Conservation (phyloP, 2,797 vertebrate species). For the Champsocephalus gunnari region DNA sequence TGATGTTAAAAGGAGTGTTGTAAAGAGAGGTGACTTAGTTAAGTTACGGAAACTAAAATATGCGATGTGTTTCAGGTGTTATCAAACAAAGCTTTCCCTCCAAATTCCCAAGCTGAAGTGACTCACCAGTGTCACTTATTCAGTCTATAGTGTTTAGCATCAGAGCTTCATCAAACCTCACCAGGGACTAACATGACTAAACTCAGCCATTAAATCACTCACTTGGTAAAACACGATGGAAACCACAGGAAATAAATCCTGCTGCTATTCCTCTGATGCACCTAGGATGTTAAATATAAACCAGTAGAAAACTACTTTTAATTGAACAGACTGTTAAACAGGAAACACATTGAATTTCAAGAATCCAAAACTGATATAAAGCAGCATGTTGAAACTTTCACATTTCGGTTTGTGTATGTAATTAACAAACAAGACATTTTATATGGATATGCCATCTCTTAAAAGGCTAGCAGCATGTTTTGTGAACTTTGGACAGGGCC, state of each 20-base stretch:
- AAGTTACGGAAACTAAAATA: background rate
- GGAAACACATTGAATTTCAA: background rate
- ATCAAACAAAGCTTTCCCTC: too few species aligned
- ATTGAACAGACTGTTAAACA: background rate
- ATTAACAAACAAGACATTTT: background rate
- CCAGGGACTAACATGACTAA: background rate
- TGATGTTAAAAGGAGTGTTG: background rate
- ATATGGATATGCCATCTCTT: too few species aligned
- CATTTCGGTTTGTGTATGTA: background rate
- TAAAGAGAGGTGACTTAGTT: background rate
- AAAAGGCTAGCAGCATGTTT: too few species aligned
- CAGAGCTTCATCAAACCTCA: background rate
- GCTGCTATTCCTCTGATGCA: background rate
- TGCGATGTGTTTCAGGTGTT: too few species aligned
- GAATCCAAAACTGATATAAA: background rate
- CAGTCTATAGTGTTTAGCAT: constrained; percentile 5
- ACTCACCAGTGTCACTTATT: background rate
- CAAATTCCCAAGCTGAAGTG: background rate
- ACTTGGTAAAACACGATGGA: background rate
- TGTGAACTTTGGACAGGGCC: too few species aligned
- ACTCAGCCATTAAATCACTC: background rate
- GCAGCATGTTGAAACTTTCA: background rate
- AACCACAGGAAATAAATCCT: background rate
- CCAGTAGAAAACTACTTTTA: background rate
- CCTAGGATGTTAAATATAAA: background rate